Evolutionary conservation across 2,888 invertebrate genomes (phyloP), one percentile per base, ranked within the genome.

Genomic region (Lycia hirtaria): DNA sequence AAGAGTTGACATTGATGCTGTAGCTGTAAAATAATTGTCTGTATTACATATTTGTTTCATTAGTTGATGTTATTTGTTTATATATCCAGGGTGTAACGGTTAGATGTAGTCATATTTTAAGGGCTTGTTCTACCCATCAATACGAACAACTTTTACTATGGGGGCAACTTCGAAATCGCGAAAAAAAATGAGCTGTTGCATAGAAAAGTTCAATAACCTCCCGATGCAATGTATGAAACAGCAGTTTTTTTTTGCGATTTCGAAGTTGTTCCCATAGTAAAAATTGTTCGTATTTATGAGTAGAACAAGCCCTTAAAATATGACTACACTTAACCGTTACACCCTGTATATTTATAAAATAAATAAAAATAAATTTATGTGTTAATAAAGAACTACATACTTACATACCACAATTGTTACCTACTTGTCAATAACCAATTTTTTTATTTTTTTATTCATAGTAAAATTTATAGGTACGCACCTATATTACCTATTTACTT

Each of bases 311-410:
- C 28, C 28, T 28, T 28, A 28, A 28, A 28, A 28, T 28, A 28
- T 28, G 28, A 28, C 28, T 28, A 28, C 28, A 28, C 28, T 28
- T 28, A 28, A 28, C 28, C 28, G 28, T 28, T 28, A 28, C 5
- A 28, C 28, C 28, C 28, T 28, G 26, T 26, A 26, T 26, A 26
- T 26, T 26, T 26, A 26, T 26, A 26, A 26, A 26, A 26, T 26
- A 26, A 26, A 26, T 26, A 32, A 45, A 30, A 45, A 28, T 19
- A 45, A 45, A 28, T 45, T 45, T 45, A 30, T 30, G 45, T 19
- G 45, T 45, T 30, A 45, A 30, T 45, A 45, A 30, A 32, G 45
- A 45, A 45, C 30, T 45, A 45, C 28, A 19, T 45, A 45, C 32
- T 45, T 45, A 45, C 45, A 45, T 45, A 37, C 37, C 37, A 37